Evolutionary conservation across 2,888 invertebrate genomes (phyloP).

Genomic region (Adelognathus sp.): DNA sequence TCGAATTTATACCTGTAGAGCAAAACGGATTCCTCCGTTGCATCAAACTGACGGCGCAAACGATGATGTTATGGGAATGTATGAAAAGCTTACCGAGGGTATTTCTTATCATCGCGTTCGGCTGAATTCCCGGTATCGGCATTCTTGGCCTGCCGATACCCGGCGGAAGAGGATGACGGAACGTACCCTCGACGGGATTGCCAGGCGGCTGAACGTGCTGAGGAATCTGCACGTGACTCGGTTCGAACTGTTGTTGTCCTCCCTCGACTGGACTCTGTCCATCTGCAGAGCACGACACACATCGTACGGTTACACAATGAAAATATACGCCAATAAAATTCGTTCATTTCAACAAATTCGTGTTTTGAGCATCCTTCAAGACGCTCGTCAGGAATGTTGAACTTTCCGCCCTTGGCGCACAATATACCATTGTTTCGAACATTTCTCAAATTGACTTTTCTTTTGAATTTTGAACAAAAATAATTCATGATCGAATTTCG

Average conservation of each 20-base stretch:
- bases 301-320: not conserved
- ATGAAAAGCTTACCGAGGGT: constrained; percentile 69
- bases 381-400: too few species aligned
- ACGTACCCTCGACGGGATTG: constrained; percentile 84
- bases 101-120: constrained; percentile 76
- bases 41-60: not conserved
- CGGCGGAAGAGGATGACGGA: constrained; percentile 87
- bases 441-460: too few species aligned
- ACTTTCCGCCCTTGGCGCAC: too few species aligned
- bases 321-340: not conserved
- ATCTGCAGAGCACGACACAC: constrained; percentile 61
- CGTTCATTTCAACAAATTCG: too few species aligned
- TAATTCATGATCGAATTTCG: too few species aligned
- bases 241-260: constrained; percentile 73
- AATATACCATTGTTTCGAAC: too few species aligned
- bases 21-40: not conserved
- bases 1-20: constrained; percentile 73
- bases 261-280: constrained; percentile 68
- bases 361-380: too few species aligned
- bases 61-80: not conserved
- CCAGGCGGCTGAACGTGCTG: constrained; percentile 73
- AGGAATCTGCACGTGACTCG: constrained; percentile 69
- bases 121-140: constrained; percentile 75
- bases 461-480: too few species aligned
- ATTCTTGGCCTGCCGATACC: constrained; percentile 82